Evolutionary conservation across 2,888 invertebrate genomes (phyloP).

Genomic region (Strigamia crassipes): DNA sequence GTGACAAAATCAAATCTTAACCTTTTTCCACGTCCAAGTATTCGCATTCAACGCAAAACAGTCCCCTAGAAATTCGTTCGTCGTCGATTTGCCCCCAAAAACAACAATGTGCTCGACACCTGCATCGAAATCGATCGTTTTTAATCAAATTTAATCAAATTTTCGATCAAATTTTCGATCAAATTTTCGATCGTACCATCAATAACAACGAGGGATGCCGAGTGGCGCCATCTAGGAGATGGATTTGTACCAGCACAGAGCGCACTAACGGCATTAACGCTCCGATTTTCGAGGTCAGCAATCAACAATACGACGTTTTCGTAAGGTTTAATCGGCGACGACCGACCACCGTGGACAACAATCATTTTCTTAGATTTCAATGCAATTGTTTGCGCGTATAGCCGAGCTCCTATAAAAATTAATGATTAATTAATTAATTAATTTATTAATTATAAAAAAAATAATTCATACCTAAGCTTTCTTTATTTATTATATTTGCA

Average conservation of each 20-base stretch:
- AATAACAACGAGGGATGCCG: conserved; percentile 53
- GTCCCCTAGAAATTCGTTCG: conserved; percentile 54
- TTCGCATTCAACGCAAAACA: conserved; percentile 54
- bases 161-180: too few species aligned
- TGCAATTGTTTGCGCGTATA: conserved; percentile 52
- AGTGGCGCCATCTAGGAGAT: conserved; percentile 58
- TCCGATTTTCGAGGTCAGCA: background rate
- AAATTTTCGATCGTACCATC: too few species aligned
- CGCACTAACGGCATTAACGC: background rate
- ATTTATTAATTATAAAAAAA: background rate
- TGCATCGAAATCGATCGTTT: too few species aligned
- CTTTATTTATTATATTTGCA: background rate
- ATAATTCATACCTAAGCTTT: background rate
- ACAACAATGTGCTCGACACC: too few species aligned
- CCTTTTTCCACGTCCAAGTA: conserved; percentile 54
- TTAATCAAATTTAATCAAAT: too few species aligned
- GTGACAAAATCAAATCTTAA: conserved; percentile 52
- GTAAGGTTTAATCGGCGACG: conserved; percentile 56
- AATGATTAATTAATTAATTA: background rate
- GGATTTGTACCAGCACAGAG: background rate
- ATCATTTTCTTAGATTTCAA: conserved; percentile 51
- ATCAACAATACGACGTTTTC: background rate
- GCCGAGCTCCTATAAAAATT: conserved; percentile 50
- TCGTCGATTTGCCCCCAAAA: conserved; percentile 58
- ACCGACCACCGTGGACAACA: conserved; percentile 58